phyloP scores from a whole-genome alignment of 1,140 invertebrate genomes.

The Lepidostoma basale region DNA sequence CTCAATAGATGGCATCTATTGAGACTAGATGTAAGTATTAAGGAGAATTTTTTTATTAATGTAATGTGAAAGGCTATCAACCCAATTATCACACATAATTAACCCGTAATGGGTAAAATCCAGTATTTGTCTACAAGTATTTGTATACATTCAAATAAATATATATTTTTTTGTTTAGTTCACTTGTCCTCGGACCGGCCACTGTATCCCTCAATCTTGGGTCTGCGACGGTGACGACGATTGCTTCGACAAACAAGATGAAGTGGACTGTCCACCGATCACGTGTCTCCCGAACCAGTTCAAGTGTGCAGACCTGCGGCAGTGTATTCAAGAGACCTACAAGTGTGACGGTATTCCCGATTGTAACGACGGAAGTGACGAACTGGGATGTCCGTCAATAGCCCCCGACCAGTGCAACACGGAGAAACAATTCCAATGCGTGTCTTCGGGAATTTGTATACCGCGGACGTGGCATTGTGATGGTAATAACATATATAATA shows the following conservation, averaged over 20 bases:
- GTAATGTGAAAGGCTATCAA: too few species aligned
- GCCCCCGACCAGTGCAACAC: conserved; percentile 85
- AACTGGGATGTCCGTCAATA: conserved; percentile 82
- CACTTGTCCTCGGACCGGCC: conserved; percentile 91
- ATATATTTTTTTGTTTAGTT: conserved; percentile 70
- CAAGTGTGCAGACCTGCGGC: conserved; percentile 87
- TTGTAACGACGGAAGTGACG: conserved; percentile 92
- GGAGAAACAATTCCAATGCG: conserved; percentile 90
- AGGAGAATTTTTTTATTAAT: too few species aligned
- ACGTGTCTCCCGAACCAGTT: conserved; percentile 93
- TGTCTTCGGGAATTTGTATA: conserved; percentile 87
- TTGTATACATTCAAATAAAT: too few species aligned
- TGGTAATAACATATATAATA: conserved; percentile 66
- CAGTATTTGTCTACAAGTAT: too few species aligned
- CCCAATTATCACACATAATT: too few species aligned
- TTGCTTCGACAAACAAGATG: conserved; percentile 97
- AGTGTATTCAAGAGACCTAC: conserved; percentile 92
- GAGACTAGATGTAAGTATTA: too few species aligned
- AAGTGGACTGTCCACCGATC: conserved; percentile 94
- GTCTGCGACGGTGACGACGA: conserved; percentile 92
- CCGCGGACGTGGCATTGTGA: conserved; percentile 94
- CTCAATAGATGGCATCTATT: too few species aligned
- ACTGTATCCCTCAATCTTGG: conserved; percentile 95
- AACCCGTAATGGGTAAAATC: too few species aligned
- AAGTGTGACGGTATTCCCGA: conserved; percentile 91